Base-by-base conservation (phyloP, 2,888 invertebrate genomes). In the Philopedon plagiatum region DNA sequence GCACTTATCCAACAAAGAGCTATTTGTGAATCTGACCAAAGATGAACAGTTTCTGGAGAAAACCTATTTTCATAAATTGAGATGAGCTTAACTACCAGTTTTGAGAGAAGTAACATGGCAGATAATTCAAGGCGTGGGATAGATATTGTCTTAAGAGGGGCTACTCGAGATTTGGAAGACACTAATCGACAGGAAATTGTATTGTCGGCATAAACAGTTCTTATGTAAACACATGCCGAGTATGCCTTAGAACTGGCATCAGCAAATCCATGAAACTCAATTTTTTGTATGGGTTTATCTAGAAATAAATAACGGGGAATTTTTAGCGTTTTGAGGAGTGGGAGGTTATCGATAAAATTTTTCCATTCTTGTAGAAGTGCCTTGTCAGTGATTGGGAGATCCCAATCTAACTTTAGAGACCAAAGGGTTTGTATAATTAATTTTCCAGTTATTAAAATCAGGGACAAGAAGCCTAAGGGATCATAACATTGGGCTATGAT, bases 1-100 rank as follows among this genome's bases (percentile, higher is more conserved):
- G 56, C 15, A 4, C 63, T 65, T 7, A 66, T 13, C 76, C 76
- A 76, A 46, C 34, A 39, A 7, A 76, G 49, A 1, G 60, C 68
- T 4, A 76, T 71, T 64, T 75, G 34, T 8, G 75, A 75, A 51
- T 76, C 75, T 5, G 62, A 72, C 74, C 74, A 76, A 19, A 74
- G 51, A 61, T 70, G 49, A 4, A 71, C 62, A 13, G 29, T 32
- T 11, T 62, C 32, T 23, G 61, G 9, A 1, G 8, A 1, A n/a
- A 71, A 21, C 5, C 13, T 13, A 11, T 32, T 46, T 49, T 32
- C 5, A 56, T 29, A 69, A 57, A 62, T 67, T 2, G 15, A 15
- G n/a, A 70, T 15, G 5, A 71, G 32, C 51, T 62, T 74, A 19
- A 15, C 7, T 5, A 56, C 13, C 15, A 75, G 60, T 13, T 74